Conservation (phyloP, 2,888 invertebrate species). For the Cantharis rufa region DNA sequence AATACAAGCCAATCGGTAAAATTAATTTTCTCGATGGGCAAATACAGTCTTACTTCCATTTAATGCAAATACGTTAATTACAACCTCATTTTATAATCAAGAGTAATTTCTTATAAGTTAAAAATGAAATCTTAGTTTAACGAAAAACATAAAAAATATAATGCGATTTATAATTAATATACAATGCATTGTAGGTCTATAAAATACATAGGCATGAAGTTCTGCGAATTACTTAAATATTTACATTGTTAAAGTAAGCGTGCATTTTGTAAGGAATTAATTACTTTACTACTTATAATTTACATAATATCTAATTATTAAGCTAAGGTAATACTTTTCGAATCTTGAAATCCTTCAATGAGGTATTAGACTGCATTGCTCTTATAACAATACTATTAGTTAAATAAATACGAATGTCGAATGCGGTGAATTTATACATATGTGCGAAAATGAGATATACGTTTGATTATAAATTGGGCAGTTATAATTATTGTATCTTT, state of each 20-base stretch:
- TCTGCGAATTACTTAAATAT: not conserved
- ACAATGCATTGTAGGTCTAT: too few relatives aligned
- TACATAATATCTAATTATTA: not conserved
- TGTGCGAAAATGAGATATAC: conserved; percentile 24
- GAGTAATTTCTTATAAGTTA: conserved; percentile 8
- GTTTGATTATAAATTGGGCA: conserved; percentile 49
- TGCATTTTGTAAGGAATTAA: not conserved
- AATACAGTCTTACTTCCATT: conserved; percentile 29
- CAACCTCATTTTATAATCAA: conserved; percentile 27
- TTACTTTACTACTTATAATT: conserved; percentile 11
- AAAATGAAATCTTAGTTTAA: not conserved
- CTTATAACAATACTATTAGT: not conserved
- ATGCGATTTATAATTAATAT: not conserved
- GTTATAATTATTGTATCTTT: not conserved
- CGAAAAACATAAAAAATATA: not conserved
- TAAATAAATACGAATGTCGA: conserved; percentile 17
- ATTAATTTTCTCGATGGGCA: conserved; percentile 37
- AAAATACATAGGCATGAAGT: not conserved
- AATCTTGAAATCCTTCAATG: conserved; percentile 17
- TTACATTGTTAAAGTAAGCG: conserved; percentile 10
- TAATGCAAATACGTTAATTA: not conserved
- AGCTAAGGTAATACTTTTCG: conserved; percentile 22
- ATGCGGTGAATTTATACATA: conserved; percentile 25
- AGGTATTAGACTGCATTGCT: conserved; percentile 18
- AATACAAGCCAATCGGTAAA: conserved; percentile 41